Evolutionary conservation across 2,888 invertebrate genomes (phyloP), one percentile per base, ranked within the genome.

Genomic region (Meganola albula): DNA sequence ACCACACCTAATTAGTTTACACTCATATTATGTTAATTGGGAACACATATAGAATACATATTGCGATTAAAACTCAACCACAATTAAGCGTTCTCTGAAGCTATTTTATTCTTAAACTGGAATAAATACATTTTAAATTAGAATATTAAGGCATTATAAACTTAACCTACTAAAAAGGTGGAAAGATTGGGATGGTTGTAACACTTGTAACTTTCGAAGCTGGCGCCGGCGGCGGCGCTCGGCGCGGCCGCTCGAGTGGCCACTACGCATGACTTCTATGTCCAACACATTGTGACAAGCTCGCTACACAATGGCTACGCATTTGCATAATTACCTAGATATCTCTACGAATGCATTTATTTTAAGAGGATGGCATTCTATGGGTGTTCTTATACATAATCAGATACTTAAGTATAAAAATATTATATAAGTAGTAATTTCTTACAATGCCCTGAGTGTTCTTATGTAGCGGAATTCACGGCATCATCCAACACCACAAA

Each of bases 171-270:
- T 67, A 63, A 63, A 66, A 61, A 60, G 58, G 59, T 57, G 57
- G 57, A 67, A 70, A 70, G 68, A 64, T 61, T 66, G 61, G 58
- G 66, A 65, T 66, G 55, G 58, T 54, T 56, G 55, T 43, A 60
- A 55, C 61, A n/a, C n/a, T n/a, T n/a, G n/a, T 53, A 60, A 55
- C 61, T 68, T 65, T 65, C 63, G 57, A 59, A 34, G 41, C 39
- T 70, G 73, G 73, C 73, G 72, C 70, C 70, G 42, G 52, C 52
- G 49, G 16, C 16, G 4, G 8, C 8, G 28, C 27, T 38, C 52
- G 49, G 16, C 16, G 4, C 20, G 20, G 28, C 27, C 40, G 30
- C 40, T 44, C 43, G 45, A 41, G 43, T 44, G 54, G 31, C 50
- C 47, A 42, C 44, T 50, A 48, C 40, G 41, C 44, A 43, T 44